Evolutionary conservation across 2,113 vertebrate genomes (phyloP), one percentile per base, ranked within the genome.

Genomic region (Isichthys henryi): DNA sequence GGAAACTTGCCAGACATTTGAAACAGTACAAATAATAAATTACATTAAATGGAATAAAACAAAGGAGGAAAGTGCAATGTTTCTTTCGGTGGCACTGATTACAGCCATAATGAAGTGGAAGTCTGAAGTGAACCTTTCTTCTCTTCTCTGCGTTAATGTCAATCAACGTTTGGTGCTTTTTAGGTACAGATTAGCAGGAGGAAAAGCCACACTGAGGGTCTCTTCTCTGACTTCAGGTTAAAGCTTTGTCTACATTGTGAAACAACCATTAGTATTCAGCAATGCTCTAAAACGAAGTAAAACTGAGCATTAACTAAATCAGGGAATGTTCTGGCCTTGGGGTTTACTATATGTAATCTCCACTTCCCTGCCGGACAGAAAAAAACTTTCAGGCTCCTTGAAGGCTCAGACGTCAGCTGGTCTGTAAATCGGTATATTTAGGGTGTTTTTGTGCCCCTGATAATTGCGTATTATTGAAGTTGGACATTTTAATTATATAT

Each of bases 161-260:
- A 80, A 48, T 48, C 82, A 84, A 48, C 21, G 46, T 46, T 48
- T 19, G 82, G 82, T 45, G 82, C 82, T 84, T 84, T 84, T 80
- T 43, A 80, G 74, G 74, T 80, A 80, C 74, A 80, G 74, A 80
- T 80, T 80, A 80, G 74, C 74, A 80, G 74, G 74, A 80, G 74
- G 74, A 39, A 80, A 80, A 80, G 74, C 31, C 74, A 80, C 74
- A 80, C 13, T 80, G 35, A 80, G 19, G 74, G 74, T 80, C 74
- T 80, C 35, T 39, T 23, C 82, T 48, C 82, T 84, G 45, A 84
- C 45, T 84, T 45, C 39, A 48, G 43, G 39, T 48, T 84, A 84
- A 84, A n/a, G 45, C 82, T 84, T 84, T 84, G 82, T 84, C 39
- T 21, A 84, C 43, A 48, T 84, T 84, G 82, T 84, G 45, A 84